Percentiles rank a stretch among this genome's conserved stretches.
phyloP scores from a whole-genome alignment of 2,113 vertebrate species.

The Todiramphus saurophagus region DNA sequence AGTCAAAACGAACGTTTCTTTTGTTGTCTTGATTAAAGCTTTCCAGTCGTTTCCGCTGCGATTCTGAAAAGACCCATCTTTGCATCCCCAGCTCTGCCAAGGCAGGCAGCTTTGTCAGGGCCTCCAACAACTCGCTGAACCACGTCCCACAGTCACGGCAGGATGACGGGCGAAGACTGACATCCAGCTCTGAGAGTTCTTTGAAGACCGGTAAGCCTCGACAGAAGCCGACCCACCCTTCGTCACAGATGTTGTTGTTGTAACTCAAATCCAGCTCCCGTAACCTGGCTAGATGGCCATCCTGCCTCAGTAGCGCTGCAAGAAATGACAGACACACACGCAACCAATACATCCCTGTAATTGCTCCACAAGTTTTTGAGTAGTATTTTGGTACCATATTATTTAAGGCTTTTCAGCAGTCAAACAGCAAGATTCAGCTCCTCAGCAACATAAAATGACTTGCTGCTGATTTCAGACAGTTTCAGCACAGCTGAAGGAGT shows the following conservation, averaged over 20 bases:
- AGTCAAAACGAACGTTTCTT: constrained; percentile 77
- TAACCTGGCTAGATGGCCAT: constrained; percentile 73
- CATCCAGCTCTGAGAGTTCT: constrained; percentile 79
- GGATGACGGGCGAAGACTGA: constrained; percentile 79
- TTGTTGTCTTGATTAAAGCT: constrained; percentile 53
- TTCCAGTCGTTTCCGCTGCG: constrained; percentile 70
- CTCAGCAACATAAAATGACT: background rate
- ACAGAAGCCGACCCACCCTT: constrained; percentile 80
- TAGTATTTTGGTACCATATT: background rate
- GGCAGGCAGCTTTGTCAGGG: constrained; percentile 70
- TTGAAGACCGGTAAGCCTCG: constrained; percentile 68
- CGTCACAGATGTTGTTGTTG: constrained; percentile 73
- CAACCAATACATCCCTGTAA: background rate
- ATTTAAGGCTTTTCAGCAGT: background rate
- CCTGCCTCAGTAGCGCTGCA: constrained; percentile 69
- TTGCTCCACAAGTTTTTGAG: background rate
- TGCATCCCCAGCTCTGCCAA: constrained; percentile 78
- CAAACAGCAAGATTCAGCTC: background rate
- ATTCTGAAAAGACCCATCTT: constrained; percentile 74
- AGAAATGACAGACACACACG: constrained; percentile 31
- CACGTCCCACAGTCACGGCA: constrained; percentile 71
- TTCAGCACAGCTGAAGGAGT: background rate
- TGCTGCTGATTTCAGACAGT: background rate
- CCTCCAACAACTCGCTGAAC: constrained; percentile 76
- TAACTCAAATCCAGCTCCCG: constrained; percentile 84